Evolutionary conservation across 2,113 vertebrate species (phyloP).

Genomic region (Ariopsis seemanni): DNA sequence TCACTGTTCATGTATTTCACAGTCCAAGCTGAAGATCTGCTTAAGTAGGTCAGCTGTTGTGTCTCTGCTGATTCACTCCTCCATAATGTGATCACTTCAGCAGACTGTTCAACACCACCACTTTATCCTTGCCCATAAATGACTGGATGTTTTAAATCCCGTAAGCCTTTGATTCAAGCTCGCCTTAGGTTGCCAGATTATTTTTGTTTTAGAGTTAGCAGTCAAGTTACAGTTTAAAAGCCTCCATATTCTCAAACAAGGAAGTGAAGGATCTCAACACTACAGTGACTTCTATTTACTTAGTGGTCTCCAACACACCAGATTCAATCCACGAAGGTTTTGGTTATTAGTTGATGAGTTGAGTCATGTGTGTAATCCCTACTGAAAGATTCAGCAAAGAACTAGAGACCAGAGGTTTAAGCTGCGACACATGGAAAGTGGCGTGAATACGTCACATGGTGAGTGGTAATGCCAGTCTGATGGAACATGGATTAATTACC

Average conservation of each 20-base stretch:
- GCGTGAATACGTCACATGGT: too few relatives aligned
- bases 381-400: not conserved
- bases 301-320: not conserved
- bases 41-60: not conserved
- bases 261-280: not conserved
- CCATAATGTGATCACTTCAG: constrained; percentile 18
- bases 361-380: not conserved
- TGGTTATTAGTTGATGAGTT: not conserved
- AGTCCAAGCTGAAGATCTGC: not conserved
- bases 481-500: too few relatives aligned
- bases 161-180: not conserved
- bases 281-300: not conserved
- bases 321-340: not conserved
- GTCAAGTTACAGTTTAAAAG: not conserved
- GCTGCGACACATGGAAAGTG: not conserved
- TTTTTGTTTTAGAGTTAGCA: not conserved
- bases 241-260: too few relatives aligned
- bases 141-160: constrained; percentile 1
- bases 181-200: constrained; percentile 1
- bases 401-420: not conserved
- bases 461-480: too few relatives aligned
- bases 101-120: constrained; percentile 23
- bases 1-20: not conserved
- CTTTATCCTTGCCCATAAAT: constrained; percentile 29
- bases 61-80: constrained; percentile 35